Conservation (phyloP, 2,113 vertebrate genomes). For the Cinclus mexicanus region DNA sequence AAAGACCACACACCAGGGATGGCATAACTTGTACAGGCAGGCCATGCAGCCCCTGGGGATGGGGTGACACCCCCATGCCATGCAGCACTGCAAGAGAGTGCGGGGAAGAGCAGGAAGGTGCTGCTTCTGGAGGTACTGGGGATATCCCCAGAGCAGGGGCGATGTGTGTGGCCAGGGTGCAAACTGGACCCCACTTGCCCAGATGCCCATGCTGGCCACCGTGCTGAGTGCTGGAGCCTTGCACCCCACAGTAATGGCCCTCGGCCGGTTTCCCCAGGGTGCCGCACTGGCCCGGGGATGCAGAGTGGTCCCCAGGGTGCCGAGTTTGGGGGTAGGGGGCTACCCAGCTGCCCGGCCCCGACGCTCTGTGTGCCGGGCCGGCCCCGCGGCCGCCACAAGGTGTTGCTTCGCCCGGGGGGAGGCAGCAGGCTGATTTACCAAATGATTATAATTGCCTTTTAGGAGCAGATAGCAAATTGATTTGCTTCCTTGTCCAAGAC, state of each 20-base stretch:
- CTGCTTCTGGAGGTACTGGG: background rate
- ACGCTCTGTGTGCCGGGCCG: background rate
- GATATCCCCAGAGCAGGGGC: rapidly evolving
- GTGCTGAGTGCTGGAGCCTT: rapidly evolving
- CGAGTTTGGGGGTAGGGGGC: background rate
- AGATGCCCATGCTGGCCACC: rapidly evolving
- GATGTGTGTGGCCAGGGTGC: rapidly evolving
- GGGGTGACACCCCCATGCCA: background rate
- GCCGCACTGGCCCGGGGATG: rapidly evolving
- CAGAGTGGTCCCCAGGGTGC: background rate
- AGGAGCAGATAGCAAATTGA: constrained; percentile 67
- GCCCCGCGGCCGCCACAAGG: background rate
- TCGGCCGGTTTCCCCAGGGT: background rate
- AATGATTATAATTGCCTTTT: constrained; percentile 69
- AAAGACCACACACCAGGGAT: background rate
- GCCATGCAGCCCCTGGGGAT: background rate
- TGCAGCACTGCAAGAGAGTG: rapidly evolving
- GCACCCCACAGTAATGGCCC: background rate
- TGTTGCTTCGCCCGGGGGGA: background rate
- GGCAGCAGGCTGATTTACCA: constrained; percentile 52
- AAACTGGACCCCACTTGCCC: rapidly evolving
- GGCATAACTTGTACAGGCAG: background rate
- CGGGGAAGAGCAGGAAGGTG: background rate
- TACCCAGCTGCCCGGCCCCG: background rate
- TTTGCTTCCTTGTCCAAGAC: constrained; percentile 68